Percentiles rank a stretch among this genome's conserved stretches.
Conservation (phyloP, 2,888 invertebrate genomes). For the Plutella xylostella region DNA sequence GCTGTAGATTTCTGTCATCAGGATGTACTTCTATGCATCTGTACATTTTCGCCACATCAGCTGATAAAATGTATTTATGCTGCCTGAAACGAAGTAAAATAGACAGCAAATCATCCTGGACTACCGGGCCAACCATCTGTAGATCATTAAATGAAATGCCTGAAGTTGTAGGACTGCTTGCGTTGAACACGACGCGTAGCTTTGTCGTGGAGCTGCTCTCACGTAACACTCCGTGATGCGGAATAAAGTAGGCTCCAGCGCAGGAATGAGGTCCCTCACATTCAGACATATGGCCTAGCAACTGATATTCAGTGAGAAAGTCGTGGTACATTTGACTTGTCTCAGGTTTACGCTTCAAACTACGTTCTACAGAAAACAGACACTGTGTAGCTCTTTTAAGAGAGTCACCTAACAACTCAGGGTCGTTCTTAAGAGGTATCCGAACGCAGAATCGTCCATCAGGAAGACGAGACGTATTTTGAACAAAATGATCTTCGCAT, state of each 20-base stretch:
- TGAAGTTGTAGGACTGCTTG: constrained; percentile 17
- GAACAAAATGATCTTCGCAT: constrained; percentile 21
- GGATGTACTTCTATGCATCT: constrained; percentile 16
- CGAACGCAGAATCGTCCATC: constrained; percentile 22
- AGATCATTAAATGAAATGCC: constrained; percentile 13
- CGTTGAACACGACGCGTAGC: constrained; percentile 21
- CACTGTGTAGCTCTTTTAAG: constrained; percentile 17
- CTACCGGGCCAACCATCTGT: constrained; percentile 1
- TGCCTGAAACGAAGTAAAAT: background rate
- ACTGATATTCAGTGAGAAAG: constrained; percentile 18
- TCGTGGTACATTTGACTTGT: background rate
- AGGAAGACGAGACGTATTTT: constrained; percentile 19
- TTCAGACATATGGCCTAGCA: constrained; percentile 20
- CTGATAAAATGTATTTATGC: constrained; percentile 3
- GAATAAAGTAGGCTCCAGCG: constrained; percentile 11
- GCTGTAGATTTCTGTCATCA: constrained; percentile 3
- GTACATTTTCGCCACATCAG: constrained; percentile 23
- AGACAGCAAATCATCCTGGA: constrained; percentile 1
- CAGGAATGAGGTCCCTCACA: background rate
- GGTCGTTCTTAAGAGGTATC: constrained; percentile 18
- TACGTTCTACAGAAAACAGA: constrained; percentile 16
- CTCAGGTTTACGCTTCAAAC: constrained; percentile 10
- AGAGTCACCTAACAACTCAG: constrained; percentile 18
- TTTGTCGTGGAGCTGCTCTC: constrained; percentile 17
- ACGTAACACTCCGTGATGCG: constrained; percentile 15